Evolutionary conservation across 23 tunicate species (phyloP), one percentile per base, ranked within the genome.

Genomic region (Halocynthia aurantium): DNA sequence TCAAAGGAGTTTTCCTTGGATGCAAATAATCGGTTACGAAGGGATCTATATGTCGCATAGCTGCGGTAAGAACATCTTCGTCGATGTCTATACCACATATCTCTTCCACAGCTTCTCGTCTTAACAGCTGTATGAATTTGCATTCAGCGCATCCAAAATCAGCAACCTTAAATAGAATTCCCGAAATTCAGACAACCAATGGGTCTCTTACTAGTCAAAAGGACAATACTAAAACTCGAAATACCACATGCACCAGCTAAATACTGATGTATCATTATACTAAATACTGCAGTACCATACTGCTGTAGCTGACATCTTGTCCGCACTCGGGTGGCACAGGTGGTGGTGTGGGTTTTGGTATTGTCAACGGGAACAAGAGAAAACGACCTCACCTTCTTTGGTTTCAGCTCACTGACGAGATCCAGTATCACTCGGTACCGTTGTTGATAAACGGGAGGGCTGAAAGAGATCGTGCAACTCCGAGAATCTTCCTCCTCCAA

Each of bases 111-210:
- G 55, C 65, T 69, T 89, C 96, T 8, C 55, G 61, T 60, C 75
- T 72, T 31, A 84, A 22, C 20, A 89, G 73, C 18, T 76, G 72
- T 18, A 89, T 61, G 13, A 89, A 76, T 69, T 81, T 80, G 18
- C 86, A 84, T 70, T 89, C 85, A 52, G 85, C 88, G 71, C 96
- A 89, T 15, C 96, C 96, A 81, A 84, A 84, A 62, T 89, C 96
- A 31, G 75, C 80, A 53, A 88, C 84, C 95, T 88, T 13, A 50
- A 62, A 56, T n/a, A 12, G 80, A n/a, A 15, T 18, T 67, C 5
- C 4, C 12, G 4, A 15, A 67, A 19, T 0, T 0, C 20, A 68
- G 2, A 22, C 19, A 5, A 68, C 18, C 13, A 1, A 60, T 0
- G n/a, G 64, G 17, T 15, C 17, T 4, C n/a, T n/a, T 60, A n/a